These are phyloP conservation scores for Mesocricetus auratus DNA, from an alignment of 2,113 vertebrate species.

Conservation along the genomic window DNA sequence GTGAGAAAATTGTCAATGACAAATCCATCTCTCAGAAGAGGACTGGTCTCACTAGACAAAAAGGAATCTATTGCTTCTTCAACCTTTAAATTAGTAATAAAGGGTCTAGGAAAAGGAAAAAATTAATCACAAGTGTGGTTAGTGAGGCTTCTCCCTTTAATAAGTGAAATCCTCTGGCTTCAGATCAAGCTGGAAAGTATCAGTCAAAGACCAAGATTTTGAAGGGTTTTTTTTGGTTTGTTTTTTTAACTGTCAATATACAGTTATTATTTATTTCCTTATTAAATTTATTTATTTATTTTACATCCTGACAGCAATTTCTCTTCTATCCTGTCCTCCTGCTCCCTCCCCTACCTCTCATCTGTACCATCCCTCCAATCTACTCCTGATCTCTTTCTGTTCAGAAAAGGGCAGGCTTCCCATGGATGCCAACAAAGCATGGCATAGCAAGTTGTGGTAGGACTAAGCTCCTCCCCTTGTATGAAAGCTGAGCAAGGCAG, in stretches of 20 bases:
- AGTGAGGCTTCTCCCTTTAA: neutral
- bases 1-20: neutral
- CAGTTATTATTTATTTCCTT: neutral
- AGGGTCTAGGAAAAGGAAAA: neutral
- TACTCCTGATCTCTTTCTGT: neutral
- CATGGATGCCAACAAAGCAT: neutral
- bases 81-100: conserved; percentile 1
- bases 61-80: neutral
- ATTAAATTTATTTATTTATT: neutral
- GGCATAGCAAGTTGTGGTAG: neutral
- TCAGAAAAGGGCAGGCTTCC: neutral
- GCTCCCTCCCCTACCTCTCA: neutral
- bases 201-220: neutral
- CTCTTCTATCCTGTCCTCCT: neutral
- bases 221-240: neutral
- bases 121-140: neutral
- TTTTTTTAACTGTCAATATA: neutral
- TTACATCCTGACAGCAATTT: neutral
- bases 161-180: neutral
- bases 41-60: neutral
- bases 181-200: neutral
- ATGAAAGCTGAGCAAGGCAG: neutral
- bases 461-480: neutral
- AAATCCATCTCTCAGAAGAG: neutral
- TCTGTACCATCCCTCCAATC: neutral